Evolutionary conservation across 2,113 vertebrate species (phyloP).

Genomic region (Phalacrocorax pelagicus): DNA sequence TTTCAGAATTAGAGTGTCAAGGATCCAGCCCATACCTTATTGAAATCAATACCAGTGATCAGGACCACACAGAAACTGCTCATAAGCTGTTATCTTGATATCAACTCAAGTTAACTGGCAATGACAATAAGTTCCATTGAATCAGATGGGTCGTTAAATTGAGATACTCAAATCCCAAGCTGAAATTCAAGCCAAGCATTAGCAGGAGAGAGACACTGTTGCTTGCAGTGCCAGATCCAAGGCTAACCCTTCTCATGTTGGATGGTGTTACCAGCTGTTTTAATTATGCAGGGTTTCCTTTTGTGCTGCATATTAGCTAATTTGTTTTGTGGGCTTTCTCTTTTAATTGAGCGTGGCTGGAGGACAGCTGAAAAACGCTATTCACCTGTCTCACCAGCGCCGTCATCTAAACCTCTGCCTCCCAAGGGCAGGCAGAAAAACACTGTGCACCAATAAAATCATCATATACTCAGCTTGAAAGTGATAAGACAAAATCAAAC

Average conservation of each 20-base stretch:
- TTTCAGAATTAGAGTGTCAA: slow-evolving; percentile 49
- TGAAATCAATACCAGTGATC: slow-evolving; percentile 63
- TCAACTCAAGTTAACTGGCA: slow-evolving; percentile 39
- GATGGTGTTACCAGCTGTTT: not conserved
- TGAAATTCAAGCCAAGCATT: not conserved
- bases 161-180: not conserved
- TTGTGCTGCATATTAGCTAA: not conserved
- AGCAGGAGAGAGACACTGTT: rapidly evolving
- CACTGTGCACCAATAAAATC: slow-evolving; percentile 3
- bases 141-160: slow-evolving; percentile 50
- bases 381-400: not conserved
- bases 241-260: not conserved
- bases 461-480: slow-evolving; percentile 18
- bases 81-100: slow-evolving; percentile 52
- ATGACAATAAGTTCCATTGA: slow-evolving; percentile 47
- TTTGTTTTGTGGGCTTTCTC: not conserved
- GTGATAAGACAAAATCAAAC: slow-evolving; percentile 17
- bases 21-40: slow-evolving; percentile 33
- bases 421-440: not conserved
- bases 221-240: not conserved
- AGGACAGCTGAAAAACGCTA: not conserved
- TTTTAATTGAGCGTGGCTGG: not conserved
- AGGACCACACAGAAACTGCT: slow-evolving; percentile 33
- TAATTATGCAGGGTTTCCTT: not conserved
- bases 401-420: not conserved